Conservation (phyloP, 2,888 invertebrate genomes). For the Steromphala cineraria region DNA sequence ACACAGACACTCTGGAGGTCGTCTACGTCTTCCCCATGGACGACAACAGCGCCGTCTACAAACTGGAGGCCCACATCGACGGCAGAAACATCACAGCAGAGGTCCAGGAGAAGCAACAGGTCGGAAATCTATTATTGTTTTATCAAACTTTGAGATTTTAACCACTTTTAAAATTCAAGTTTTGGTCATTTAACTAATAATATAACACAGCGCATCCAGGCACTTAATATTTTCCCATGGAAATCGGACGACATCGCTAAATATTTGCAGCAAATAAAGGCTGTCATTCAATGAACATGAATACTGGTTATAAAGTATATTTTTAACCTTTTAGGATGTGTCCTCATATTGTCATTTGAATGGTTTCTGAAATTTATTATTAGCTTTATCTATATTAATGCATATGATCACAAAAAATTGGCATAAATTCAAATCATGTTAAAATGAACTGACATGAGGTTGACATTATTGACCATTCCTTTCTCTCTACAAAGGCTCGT, state of each 20-base stretch:
- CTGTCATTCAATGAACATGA: not conserved
- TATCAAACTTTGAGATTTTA: no score
- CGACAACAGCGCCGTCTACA: conserved; percentile 48
- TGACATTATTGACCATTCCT: no score
- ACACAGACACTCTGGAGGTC: conserved; percentile 40
- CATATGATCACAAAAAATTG: no score
- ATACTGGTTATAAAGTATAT: not conserved
- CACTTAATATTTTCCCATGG: no score
- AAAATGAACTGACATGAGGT: not conserved
- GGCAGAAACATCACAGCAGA: conserved; percentile 45
- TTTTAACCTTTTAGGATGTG: not conserved
- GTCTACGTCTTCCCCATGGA: conserved; percentile 55
- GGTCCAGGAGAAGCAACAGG: conserved; percentile 51
- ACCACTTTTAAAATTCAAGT: no score
- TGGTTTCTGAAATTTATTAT: no score
- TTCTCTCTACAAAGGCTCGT: conserved; percentile 24
- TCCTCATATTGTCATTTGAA: not conserved
- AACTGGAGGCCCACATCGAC: conserved; percentile 49
- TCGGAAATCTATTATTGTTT: not conserved
- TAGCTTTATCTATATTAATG: no score
- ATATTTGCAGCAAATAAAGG: not conserved
- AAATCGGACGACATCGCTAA: not conserved
- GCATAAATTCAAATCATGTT: no score
- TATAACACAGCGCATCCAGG: no score
- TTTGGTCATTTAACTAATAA: no score